Evolutionary conservation across 2,113 vertebrate genomes (phyloP).

Genomic region (Columbina picui): DNA sequence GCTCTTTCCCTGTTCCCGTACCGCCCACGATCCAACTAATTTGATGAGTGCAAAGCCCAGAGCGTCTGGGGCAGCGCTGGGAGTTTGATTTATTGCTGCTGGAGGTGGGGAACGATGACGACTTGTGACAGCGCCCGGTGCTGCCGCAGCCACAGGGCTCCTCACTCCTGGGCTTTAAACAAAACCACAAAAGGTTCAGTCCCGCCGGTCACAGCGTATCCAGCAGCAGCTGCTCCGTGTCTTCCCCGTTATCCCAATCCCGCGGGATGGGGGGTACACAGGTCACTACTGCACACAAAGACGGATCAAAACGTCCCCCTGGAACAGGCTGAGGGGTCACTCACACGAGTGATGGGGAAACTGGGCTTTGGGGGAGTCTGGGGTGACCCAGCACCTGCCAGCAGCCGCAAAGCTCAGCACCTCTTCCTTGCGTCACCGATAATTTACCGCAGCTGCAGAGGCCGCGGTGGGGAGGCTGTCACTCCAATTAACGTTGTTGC

Average conservation of each 20-base stretch:
- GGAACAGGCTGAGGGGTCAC: not conserved
- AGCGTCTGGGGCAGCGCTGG: fast-evolving
- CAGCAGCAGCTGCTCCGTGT: not conserved
- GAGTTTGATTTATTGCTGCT: not conserved
- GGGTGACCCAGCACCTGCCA: not conserved
- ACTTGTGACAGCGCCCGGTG: fast-evolving
- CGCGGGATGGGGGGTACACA: too few relatives aligned
- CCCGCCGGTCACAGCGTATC: fast-evolving
- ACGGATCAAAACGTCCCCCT: fast-evolving
- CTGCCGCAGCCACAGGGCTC: not conserved
- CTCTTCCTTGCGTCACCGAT: not conserved
- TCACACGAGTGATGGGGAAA: not conserved
- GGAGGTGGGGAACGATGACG: fast-evolving
- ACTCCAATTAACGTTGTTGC: not conserved
- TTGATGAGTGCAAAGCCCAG: not conserved
- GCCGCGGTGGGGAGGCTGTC: not conserved
- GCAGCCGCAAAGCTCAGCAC: not conserved
- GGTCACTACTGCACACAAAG: not conserved
- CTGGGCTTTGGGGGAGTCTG: not conserved
- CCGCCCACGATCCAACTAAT: fast-evolving
- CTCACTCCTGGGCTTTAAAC: fast-evolving
- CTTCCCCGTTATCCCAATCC: not conserved
- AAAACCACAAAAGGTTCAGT: fast-evolving
- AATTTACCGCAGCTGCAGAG: not conserved
- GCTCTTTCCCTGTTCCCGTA: not conserved